Conservation (phyloP, 2,888 invertebrate genomes). For the Crocallis elinguaria region DNA sequence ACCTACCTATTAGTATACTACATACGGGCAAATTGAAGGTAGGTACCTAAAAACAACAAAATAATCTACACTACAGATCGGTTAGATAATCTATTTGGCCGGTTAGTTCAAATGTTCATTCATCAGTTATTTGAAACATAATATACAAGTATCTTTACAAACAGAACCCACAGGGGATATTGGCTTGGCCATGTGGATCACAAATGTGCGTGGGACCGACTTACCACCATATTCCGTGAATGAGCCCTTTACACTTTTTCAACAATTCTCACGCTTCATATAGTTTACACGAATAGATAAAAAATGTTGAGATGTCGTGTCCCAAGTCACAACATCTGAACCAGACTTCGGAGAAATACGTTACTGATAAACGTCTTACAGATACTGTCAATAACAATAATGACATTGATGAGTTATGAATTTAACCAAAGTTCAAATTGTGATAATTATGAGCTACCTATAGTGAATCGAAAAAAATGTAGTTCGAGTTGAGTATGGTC, state of each 20-base stretch:
- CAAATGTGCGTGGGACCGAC: constrained; percentile 74
- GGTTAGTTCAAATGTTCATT: too few species aligned
- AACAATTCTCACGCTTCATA: constrained; percentile 80
- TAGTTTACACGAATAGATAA: constrained; percentile 65
- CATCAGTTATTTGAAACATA: constrained; percentile 20
- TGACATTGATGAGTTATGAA: constrained; percentile 35
- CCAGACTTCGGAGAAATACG: constrained; percentile 40
- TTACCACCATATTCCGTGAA: constrained; percentile 60
- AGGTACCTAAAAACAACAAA: too few species aligned
- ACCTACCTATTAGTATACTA: too few species aligned
- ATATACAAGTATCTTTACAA: constrained; percentile 28
- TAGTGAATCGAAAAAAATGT: too few species aligned
- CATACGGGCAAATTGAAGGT: too few species aligned
- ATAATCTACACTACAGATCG: too few species aligned
- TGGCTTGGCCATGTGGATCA: constrained; percentile 63
- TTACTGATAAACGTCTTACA: constrained; percentile 34
- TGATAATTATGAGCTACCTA: not conserved
- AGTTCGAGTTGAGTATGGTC: too few species aligned
- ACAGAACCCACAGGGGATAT: constrained; percentile 22
- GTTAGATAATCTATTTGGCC: too few species aligned
- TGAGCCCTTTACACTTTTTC: constrained; percentile 65
- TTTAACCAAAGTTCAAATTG: constrained; percentile 33
- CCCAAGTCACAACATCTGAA: constrained; percentile 33
- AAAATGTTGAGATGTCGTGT: constrained; percentile 49
- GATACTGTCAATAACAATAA: constrained; percentile 30